Evolutionary conservation across 2,888 invertebrate species (phyloP).

Genomic region (Apamea crenata): DNA sequence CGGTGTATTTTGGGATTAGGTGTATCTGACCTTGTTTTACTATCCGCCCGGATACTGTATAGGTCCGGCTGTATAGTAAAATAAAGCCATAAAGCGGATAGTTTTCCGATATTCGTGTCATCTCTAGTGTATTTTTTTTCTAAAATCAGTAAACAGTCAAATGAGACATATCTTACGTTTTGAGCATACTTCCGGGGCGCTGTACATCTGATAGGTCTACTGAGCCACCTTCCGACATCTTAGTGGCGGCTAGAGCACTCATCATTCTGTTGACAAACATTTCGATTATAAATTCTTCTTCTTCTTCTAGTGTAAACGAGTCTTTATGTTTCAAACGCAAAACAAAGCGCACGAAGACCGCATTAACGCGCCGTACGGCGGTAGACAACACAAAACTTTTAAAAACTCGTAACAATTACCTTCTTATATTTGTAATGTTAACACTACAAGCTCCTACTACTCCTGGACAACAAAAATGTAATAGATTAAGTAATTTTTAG

Average conservation of each 20-base stretch:
- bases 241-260: constrained; percentile 94
- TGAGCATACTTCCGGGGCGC: constrained; percentile 89
- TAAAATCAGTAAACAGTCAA: background rate
- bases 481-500: too few species aligned
- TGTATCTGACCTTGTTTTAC: background rate
- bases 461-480: too few species aligned
- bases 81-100: background rate
- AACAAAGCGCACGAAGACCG: too few species aligned
- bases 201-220: constrained; percentile 94
- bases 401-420: too few species aligned
- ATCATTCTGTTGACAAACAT: constrained; percentile 89
- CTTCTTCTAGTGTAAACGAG: too few species aligned
- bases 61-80: too few species aligned
- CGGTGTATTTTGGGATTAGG: background rate
- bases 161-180: constrained; percentile 88
- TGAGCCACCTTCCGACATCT: constrained; percentile 94
- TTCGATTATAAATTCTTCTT: background rate
- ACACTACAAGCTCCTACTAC: too few species aligned
- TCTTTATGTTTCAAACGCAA: too few species aligned
- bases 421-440: too few species aligned
- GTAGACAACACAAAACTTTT: too few species aligned
- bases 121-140: background rate
- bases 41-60: background rate
- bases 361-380: too few species aligned
- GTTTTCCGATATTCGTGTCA: background rate